A percentile compares a stretch with the other conserved stretches of the same genome.
These are phyloP conservation scores for Hydroisotoma schaefferi DNA, from an alignment of 2,888 invertebrate species.

Conservation along the genomic window DNA sequence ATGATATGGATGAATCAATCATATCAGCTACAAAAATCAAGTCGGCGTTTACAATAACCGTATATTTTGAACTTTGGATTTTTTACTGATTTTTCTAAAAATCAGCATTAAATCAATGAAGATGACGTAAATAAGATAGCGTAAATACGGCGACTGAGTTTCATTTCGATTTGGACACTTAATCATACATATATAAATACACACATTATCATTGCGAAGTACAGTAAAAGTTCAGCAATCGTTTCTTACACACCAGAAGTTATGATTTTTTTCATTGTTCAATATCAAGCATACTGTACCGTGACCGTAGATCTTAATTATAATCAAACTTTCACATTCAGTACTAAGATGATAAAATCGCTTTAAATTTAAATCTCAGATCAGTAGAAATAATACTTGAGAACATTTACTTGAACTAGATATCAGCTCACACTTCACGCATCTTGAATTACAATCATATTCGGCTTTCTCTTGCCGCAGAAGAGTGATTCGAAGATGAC, in stretches of 20 bases:
- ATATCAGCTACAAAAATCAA: too few species aligned
- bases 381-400: slow-evolving; percentile 12
- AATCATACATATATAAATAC: not conserved
- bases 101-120: too few species aligned
- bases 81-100: too few species aligned
- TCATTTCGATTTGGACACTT: too few species aligned
- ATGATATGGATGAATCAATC: too few species aligned
- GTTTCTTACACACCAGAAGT: too few species aligned
- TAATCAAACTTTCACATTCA: not conserved
- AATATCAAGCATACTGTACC: not conserved
- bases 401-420: not conserved
- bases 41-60: too few species aligned
- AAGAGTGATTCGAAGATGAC: slow-evolving; percentile 33
- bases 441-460: slow-evolving; percentile 32
- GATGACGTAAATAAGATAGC: too few species aligned
- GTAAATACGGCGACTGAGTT: too few species aligned
- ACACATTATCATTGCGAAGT: not conserved
- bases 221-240: too few species aligned
- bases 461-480: slow-evolving; percentile 45
- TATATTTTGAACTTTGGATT: too few species aligned
- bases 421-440: not conserved
- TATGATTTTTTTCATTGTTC: too few species aligned
- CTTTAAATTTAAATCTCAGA: slow-evolving; percentile 9
- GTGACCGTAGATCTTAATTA: slow-evolving; percentile 8
- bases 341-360: slow-evolving; percentile 2